Base-by-base conservation (phyloP, 2,113 vertebrate genomes). In the Amazona guildingii region DNA sequence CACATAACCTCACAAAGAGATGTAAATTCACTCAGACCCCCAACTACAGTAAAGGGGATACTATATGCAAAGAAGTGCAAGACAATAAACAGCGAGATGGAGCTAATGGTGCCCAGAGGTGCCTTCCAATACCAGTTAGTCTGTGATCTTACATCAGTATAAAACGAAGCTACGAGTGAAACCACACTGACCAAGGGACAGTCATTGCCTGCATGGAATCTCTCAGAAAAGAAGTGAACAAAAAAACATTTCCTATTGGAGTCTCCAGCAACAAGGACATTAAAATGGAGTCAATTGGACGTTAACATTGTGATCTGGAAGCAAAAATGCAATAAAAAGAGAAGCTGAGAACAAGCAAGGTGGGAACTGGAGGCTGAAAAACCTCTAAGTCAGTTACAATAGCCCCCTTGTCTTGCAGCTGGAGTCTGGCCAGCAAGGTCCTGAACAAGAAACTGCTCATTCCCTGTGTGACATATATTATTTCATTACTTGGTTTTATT, bases 271-370 rank as follows among this genome's bases (percentile, higher is more conserved):
- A 43, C 2, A 2, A 54, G 55, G 14, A 44, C 28, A 28, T 82
- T 51, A 55, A 55, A 72, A 77, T 28, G 17, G 70, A 76, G 51
- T 21, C 52, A 37, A 48, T 9, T 55, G 46, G 70, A 68, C 62
- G 48, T 55, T 86, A 67, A 86, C 44, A 63, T 9, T 37, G 24
- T 0, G 1, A 68, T 51, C 81, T 73, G 70, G 70, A 41, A 68
- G 81, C 24, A 55, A 89, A 89, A 89, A 73, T 0, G 21, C 66
- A 82, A 57, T 82, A 41, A 89, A 78, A 82, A 62, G 52, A 51
- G 81, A 94, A 94, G 64, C 76, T 86, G 81, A 82, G 81, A 92
- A 77, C 46, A 86, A 92, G 76, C 17, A 73, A 92, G 70, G 81
- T 89, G 59, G 48, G 64, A 86, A 44, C 66, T 29, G 28, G 90